Conservation (phyloP, 2,113 vertebrate genomes). For the Phycodurus eques region DNA sequence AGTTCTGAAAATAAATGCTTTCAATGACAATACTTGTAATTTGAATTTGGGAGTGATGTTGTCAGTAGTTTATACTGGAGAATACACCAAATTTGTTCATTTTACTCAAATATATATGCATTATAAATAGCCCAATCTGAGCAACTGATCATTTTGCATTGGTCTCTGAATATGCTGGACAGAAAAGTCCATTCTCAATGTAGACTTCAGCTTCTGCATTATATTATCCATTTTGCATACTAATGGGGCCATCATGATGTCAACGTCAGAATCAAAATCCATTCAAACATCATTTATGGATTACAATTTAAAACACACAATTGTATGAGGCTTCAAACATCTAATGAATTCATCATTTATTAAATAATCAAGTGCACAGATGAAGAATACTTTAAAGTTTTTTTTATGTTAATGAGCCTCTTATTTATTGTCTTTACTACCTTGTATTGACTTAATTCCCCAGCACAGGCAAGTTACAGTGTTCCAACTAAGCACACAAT, state of each 20-base stretch:
- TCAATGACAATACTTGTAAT: no score
- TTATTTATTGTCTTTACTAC: slow-evolving; percentile 37
- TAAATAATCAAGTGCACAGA: slow-evolving; percentile 10
- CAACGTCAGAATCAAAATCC: background rate
- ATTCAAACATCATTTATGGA: background rate
- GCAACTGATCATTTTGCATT: no score
- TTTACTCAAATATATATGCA: no score
- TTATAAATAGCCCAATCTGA: no score
- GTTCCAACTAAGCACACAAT: slow-evolving; percentile 13
- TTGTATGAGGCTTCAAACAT: background rate
- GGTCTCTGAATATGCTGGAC: no score
- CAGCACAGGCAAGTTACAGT: slow-evolving; percentile 6
- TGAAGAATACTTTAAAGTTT: background rate
- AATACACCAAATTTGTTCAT: no score
- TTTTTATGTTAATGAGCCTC: slow-evolving; percentile 1
- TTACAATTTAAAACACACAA: background rate
- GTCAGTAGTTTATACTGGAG: no score
- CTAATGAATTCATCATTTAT: background rate
- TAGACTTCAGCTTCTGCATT: no score
- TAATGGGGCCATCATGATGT: background rate
- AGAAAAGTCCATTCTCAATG: no score
- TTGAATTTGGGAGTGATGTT: no score
- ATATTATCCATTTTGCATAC: background rate
- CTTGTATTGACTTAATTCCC: slow-evolving; percentile 1
- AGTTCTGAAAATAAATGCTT: no score